These are phyloP conservation scores for Drosophila neotestacea DNA, from an alignment of 2,888 invertebrate species.

Conservation along the genomic window DNA sequence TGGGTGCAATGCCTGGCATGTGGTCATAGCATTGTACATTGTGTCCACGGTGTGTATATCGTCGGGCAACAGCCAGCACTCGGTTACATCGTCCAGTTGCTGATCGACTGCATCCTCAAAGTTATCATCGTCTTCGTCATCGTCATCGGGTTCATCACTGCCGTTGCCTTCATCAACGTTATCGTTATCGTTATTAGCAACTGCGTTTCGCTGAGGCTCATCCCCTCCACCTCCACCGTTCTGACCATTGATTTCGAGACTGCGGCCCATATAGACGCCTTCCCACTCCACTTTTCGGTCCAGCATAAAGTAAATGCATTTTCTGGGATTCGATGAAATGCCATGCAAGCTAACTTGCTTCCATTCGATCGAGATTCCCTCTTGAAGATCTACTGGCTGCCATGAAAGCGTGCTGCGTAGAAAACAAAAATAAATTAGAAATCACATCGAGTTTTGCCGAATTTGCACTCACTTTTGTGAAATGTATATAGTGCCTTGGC, in stretches of 20 bases:
- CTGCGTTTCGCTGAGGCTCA: slow-evolving; percentile 43
- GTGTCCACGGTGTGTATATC: slow-evolving; percentile 87
- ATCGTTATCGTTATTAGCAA: slow-evolving; percentile 57
- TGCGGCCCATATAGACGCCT: slow-evolving; percentile 76
- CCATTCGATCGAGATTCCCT: slow-evolving; percentile 84
- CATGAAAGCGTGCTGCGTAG: slow-evolving; percentile 81
- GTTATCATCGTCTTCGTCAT: slow-evolving; percentile 85
- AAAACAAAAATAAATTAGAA: slow-evolving; percentile 7
- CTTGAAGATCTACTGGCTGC: slow-evolving; percentile 79
- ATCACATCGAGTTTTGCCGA: slow-evolving; percentile 11
- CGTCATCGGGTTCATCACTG: slow-evolving; percentile 76
- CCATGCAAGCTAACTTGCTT: slow-evolving; percentile 84
- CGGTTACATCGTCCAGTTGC: slow-evolving; percentile 87
- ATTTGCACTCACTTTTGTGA: slow-evolving; percentile 80
- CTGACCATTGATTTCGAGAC: slow-evolving; percentile 63
- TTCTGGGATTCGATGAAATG: slow-evolving; percentile 80
- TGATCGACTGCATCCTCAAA: slow-evolving; percentile 82
- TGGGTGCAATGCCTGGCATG: slow-evolving; percentile 92
- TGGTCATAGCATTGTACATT: slow-evolving; percentile 91
- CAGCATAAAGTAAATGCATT: slow-evolving; percentile 84
- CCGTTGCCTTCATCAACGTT: slow-evolving; percentile 77
- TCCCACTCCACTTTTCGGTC: slow-evolving; percentile 83
- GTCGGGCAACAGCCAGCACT: slow-evolving; percentile 90
- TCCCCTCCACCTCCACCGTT: slow-evolving; percentile 65
- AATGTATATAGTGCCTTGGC: slow-evolving; percentile 82